Percentiles rank a stretch among this genome's conserved stretches.
Conservation (phyloP, 2,888 invertebrate genomes). For the Lycia hirtaria region DNA sequence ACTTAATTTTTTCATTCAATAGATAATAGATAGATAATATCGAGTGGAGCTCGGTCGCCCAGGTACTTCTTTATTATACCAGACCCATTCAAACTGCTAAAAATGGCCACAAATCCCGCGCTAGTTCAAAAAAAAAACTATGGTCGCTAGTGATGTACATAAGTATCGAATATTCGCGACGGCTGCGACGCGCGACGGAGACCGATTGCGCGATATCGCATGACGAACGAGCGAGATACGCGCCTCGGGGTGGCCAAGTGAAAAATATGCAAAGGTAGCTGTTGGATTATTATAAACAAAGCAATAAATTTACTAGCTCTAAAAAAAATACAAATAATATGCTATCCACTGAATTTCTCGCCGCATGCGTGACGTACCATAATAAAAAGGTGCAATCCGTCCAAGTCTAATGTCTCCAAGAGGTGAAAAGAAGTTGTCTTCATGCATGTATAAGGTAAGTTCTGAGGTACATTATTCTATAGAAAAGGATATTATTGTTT, state of each 20-base stretch:
- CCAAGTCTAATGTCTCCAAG: no score
- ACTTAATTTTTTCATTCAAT: no score
- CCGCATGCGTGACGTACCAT: no score
- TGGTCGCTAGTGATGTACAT: slow-evolving; percentile 38
- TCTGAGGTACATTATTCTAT: no score
- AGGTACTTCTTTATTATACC: slow-evolving; percentile 4
- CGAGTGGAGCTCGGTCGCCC: no score
- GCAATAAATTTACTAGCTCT: not conserved
- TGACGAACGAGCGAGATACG: slow-evolving; percentile 69
- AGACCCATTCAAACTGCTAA: not conserved
- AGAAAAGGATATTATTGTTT: no score
- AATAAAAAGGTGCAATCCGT: no score
- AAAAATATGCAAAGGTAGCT: slow-evolving; percentile 26
- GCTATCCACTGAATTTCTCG: no score
- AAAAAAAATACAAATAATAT: not conserved
- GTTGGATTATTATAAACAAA: slow-evolving; percentile 1
- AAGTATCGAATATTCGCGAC: slow-evolving; percentile 45
- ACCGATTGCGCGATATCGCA: slow-evolving; percentile 69
- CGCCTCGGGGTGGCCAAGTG: slow-evolving; percentile 55
- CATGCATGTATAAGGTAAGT: no score
- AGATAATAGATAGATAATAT: no score
- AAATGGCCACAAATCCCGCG: slow-evolving; percentile 16
- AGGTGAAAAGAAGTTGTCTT: no score
- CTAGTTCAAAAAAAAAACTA: not conserved
- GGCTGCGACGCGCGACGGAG: slow-evolving; percentile 49